Conservation (phyloP, 2,888 invertebrate genomes). For the Eristalis pertinax region DNA sequence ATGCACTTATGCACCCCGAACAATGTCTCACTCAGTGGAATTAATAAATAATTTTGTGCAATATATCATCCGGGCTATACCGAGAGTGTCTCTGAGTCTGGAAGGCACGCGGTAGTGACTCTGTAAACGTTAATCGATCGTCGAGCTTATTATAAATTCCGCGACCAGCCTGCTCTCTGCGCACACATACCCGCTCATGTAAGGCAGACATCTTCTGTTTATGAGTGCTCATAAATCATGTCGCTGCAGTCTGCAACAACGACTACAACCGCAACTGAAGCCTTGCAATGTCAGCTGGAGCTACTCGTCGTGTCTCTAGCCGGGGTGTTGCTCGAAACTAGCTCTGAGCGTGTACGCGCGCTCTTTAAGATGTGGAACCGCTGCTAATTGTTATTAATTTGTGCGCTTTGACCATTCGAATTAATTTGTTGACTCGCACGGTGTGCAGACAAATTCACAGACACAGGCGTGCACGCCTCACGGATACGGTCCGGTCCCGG, state of each 20-base stretch:
- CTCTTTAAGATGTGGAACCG: constrained; percentile 42
- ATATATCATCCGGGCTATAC: constrained; percentile 62
- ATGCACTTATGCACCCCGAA: constrained; percentile 56
- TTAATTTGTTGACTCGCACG: constrained; percentile 56
- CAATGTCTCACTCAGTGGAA: constrained; percentile 70
- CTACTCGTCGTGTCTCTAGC: constrained; percentile 3
- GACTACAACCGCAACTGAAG: not conserved
- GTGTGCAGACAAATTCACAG: not conserved
- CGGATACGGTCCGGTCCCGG: not conserved
- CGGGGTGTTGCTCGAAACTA: constrained; percentile 41
- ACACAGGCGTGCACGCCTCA: not conserved
- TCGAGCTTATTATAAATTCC: constrained; percentile 63
- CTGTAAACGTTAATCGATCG: constrained; percentile 38
- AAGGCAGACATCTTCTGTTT: constrained; percentile 55
- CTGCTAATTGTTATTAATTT: constrained; percentile 70
- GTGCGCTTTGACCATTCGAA: constrained; percentile 71
- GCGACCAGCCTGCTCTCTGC: constrained; percentile 50
- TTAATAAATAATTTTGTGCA: constrained; percentile 66
- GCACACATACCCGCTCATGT: not conserved
- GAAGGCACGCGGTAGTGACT: constrained; percentile 4
- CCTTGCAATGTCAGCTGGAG: not conserved
- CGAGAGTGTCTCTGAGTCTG: constrained; percentile 12
- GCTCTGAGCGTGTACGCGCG: constrained; percentile 5
- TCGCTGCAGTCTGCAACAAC: constrained; percentile 41
- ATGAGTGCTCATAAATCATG: constrained; percentile 64